Percentiles rank a stretch among this genome's conserved stretches.
Conservation (phyloP, 2,888 invertebrate species). For the Clivina fossor region DNA sequence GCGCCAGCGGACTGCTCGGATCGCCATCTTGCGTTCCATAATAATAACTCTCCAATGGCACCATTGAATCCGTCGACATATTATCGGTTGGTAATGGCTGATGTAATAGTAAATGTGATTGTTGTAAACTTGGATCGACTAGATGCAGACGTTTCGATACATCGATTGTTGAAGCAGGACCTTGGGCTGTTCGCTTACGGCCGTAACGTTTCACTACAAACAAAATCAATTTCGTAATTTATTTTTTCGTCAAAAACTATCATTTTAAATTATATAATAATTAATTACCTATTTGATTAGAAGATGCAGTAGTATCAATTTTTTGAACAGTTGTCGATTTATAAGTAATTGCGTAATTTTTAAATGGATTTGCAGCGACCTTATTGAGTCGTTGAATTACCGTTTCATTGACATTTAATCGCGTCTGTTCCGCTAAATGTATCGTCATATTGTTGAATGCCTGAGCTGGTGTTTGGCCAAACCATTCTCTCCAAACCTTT, state of each 20-base stretch:
- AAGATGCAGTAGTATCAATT: slow-evolving; percentile 19
- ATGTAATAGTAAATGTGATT: background rate
- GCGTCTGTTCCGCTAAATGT: slow-evolving; percentile 79
- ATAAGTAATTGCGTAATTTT: slow-evolving; percentile 58
- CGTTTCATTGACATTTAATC: slow-evolving; percentile 64
- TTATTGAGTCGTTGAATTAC: slow-evolving; percentile 67
- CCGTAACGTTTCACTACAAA: slow-evolving; percentile 14
- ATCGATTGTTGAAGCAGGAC: slow-evolving; percentile 37
- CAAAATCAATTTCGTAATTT: background rate
- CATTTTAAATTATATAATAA: background rate
- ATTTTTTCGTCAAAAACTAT: background rate
- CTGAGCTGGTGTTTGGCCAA: slow-evolving; percentile 72
- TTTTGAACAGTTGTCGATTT: slow-evolving; percentile 10
- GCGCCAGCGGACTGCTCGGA: slow-evolving; percentile 25
- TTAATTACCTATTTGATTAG: background rate
- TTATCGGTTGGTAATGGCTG: slow-evolving; percentile 33
- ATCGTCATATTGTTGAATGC: slow-evolving; percentile 80
- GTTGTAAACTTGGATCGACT: slow-evolving; percentile 21
- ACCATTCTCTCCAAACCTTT: slow-evolving; percentile 79
- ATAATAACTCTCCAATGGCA: slow-evolving; percentile 64
- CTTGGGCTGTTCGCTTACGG: slow-evolving; percentile 38
- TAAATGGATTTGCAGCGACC: slow-evolving; percentile 68
- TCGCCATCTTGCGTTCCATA: slow-evolving; percentile 60
- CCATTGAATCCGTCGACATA: too few species aligned
- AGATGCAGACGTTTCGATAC: too few species aligned